Evolutionary conservation across 2,888 invertebrate species (phyloP).

Genomic region (Mycogona germanica): DNA sequence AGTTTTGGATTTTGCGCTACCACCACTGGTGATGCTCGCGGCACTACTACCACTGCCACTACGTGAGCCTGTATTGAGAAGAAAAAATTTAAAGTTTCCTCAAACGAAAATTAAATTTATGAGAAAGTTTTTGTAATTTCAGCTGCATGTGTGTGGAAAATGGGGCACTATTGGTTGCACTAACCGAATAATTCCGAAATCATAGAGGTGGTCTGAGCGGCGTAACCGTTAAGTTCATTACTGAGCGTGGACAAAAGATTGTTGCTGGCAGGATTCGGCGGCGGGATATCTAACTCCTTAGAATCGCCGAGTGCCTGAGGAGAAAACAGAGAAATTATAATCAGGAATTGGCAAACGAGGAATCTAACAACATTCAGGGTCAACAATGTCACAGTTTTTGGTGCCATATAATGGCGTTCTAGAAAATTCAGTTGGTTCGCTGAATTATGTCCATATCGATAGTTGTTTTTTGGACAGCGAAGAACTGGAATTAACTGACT

Average conservation of each 20-base stretch:
- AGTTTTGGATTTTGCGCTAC: slow-evolving; percentile 20
- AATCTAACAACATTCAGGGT: too few relatives aligned
- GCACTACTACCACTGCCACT: slow-evolving; percentile 21
- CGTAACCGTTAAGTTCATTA: slow-evolving; percentile 82
- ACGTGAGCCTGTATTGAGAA: slow-evolving; percentile 8
- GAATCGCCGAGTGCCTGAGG: slow-evolving; percentile 40
- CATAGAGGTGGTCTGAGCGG: slow-evolving; percentile 85
- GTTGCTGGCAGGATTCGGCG: slow-evolving; percentile 26
- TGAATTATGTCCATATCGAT: too few relatives aligned
- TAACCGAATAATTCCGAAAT: slow-evolving; percentile 88
- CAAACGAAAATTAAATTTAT: background rate
- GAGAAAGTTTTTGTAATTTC: background rate
- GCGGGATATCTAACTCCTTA: slow-evolving; percentile 29
- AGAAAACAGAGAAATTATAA: slow-evolving; percentile 4
- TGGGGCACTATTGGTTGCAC: slow-evolving; percentile 27
- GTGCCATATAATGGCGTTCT: too few relatives aligned
- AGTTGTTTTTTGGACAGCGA: too few relatives aligned
- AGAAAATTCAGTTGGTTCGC: too few relatives aligned
- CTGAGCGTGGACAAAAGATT: slow-evolving; percentile 66
- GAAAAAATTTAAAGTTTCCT: too few relatives aligned
- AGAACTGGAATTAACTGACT: too few relatives aligned
- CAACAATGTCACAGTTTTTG: too few relatives aligned
- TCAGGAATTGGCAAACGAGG: too few relatives aligned
- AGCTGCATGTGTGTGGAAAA: too few relatives aligned
- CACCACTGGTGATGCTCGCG: slow-evolving; percentile 20